Percentiles rank a stretch among this genome's conserved stretches.
These are phyloP conservation scores for Octonoba sinensis DNA, from an alignment of 2,888 invertebrate species.

Conservation along the genomic window DNA sequence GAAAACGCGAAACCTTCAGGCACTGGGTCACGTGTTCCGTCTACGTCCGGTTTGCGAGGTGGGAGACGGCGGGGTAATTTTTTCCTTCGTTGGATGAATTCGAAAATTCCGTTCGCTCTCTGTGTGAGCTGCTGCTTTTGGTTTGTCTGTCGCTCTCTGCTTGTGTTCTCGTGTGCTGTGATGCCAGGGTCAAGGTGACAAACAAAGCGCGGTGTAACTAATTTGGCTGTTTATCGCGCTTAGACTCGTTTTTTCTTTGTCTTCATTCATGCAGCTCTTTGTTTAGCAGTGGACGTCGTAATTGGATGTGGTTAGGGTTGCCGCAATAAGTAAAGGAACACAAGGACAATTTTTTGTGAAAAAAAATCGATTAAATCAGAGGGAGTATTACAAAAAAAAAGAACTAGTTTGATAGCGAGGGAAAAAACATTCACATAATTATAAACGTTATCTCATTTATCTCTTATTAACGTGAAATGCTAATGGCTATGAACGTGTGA, in stretches of 20 bases:
- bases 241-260: background rate
- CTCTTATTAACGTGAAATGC: no score
- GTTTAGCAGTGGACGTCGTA: background rate
- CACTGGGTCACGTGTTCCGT: slow-evolving; percentile 60
- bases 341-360: no score
- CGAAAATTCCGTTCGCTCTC: slow-evolving; percentile 33
- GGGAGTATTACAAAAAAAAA: no score
- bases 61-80: slow-evolving; percentile 23
- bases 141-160: no score
- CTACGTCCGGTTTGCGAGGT: slow-evolving; percentile 53
- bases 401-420: no score
- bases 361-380: no score
- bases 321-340: no score
- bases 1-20: slow-evolving; percentile 33
- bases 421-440: no score
- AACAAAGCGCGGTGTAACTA: background rate
- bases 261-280: background rate
- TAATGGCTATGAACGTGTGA: no score
- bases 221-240: slow-evolving; percentile 41
- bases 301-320: no score
- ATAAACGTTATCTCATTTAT: no score
- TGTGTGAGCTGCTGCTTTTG: slow-evolving; percentile 17
- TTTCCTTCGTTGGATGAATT: slow-evolving; percentile 43
- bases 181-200: slow-evolving; percentile 60
- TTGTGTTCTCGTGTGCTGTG: slow-evolving; percentile 11